Conservation (phyloP, 2,113 vertebrate genomes). For the Theropithecus gelada region DNA sequence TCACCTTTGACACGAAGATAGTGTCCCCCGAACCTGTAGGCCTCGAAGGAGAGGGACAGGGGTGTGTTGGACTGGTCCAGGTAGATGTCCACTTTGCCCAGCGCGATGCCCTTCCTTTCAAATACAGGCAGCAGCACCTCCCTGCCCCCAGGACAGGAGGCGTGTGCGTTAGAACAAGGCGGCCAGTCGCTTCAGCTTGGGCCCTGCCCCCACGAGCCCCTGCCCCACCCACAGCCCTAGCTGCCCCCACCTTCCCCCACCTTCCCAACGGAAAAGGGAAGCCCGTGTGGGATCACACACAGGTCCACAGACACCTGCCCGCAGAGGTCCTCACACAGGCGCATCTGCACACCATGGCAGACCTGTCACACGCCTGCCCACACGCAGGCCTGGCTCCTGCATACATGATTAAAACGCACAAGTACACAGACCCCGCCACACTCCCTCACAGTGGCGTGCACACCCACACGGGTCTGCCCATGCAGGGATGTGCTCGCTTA, state of each 20-base stretch:
- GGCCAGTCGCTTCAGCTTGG: too few relatives aligned
- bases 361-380: neutral
- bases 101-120: conserved; percentile 92
- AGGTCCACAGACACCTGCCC: neutral
- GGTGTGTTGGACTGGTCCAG: conserved; percentile 98
- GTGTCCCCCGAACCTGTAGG: conserved; percentile 95
- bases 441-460: neutral
- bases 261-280: neutral
- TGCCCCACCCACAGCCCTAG: neutral
- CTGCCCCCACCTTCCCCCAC: neutral
- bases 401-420: neutral
- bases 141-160: conserved; percentile 76
- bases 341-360: neutral
- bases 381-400: neutral
- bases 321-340: neutral
- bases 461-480: too few relatives aligned
- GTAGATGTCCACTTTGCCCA: conserved; percentile 91
- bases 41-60: conserved; percentile 94
- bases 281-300: neutral
- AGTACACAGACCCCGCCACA: neutral
- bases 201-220: neutral
- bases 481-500: neutral
- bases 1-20: conserved; percentile 98
- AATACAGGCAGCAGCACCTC: conserved; percentile 95
- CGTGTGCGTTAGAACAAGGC: neutral